phyloP scores from a whole-genome alignment of 2,888 invertebrate species.

The Ptycholaimellus sp. region DNA sequence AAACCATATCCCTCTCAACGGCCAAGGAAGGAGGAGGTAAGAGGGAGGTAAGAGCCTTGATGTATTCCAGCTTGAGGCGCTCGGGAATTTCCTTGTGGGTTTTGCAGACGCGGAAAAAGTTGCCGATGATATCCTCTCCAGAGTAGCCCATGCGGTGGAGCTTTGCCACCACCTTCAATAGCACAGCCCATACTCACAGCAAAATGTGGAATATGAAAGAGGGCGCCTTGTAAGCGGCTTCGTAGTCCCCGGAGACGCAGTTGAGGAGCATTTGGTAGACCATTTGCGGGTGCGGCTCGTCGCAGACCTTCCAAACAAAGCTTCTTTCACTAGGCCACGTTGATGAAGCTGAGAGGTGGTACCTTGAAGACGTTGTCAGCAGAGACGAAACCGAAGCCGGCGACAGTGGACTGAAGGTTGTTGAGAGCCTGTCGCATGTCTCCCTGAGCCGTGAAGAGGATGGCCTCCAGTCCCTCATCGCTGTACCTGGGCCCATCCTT shows the following conservation, averaged over 20 bases:
- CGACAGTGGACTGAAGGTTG: slow-evolving; percentile 78
- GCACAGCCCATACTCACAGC: too few relatives aligned
- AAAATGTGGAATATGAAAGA: background rate
- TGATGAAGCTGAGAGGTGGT: slow-evolving; percentile 2
- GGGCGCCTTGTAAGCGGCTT: slow-evolving; percentile 47
- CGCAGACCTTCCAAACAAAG: slow-evolving; percentile 47
- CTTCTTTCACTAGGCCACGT: background rate
- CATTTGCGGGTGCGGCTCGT: slow-evolving; percentile 86
- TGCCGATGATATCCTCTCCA: slow-evolving; percentile 79
- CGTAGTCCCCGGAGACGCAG: slow-evolving; percentile 54
- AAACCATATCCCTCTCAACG: too few relatives aligned
- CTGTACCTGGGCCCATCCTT: slow-evolving; percentile 43
- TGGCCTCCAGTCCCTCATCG: slow-evolving; percentile 75
- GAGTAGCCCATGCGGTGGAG: slow-evolving; percentile 52
- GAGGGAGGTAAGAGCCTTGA: slow-evolving; percentile 50
- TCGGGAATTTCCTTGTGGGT: slow-evolving; percentile 54
- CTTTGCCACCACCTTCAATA: slow-evolving; percentile 1
- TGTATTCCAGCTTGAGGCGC: slow-evolving; percentile 52
- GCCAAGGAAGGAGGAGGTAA: too few relatives aligned
- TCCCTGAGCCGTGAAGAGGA: slow-evolving; percentile 92
- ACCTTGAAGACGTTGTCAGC: slow-evolving; percentile 79
- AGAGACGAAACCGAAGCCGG: slow-evolving; percentile 70
- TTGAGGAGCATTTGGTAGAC: slow-evolving; percentile 67
- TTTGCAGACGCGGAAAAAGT: slow-evolving; percentile 77
- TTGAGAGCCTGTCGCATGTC: slow-evolving; percentile 93